phyloP scores from a whole-genome alignment of 1,140 invertebrate genomes.

The Cyphomyrmex costatus region DNA sequence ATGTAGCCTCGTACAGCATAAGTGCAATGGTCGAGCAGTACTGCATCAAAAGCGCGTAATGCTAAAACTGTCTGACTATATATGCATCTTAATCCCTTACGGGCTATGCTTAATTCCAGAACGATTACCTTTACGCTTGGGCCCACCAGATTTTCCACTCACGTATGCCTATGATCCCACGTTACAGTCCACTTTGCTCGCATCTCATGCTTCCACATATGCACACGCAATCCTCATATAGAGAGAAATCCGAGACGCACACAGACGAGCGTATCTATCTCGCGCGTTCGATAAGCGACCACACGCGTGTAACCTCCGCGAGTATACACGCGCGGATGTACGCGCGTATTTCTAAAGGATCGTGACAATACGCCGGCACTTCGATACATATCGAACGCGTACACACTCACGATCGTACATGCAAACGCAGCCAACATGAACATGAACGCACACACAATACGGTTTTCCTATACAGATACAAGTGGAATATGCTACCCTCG shows the following conservation, averaged over 20 bases:
- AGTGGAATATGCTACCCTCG: slow-evolving; percentile 31
- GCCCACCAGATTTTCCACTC: slow-evolving; percentile 60
- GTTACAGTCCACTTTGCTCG: slow-evolving; percentile 35
- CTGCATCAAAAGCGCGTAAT: slow-evolving; percentile 9
- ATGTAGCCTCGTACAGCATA: background rate
- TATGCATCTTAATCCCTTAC: slow-evolving; percentile 58
- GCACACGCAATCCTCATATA: background rate
- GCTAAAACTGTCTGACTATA: slow-evolving; percentile 39
- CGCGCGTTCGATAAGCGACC: slow-evolving; percentile 17
- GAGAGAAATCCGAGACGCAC: slow-evolving; percentile 22
- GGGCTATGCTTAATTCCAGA: slow-evolving; percentile 64
- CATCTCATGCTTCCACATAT: background rate
- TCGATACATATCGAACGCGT: slow-evolving; percentile 26
- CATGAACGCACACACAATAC: background rate
- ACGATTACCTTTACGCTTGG: slow-evolving; percentile 65
- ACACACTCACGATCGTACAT: background rate
- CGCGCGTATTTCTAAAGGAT: slow-evolving; percentile 36
- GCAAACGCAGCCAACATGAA: slow-evolving; percentile 17
- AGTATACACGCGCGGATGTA: background rate
- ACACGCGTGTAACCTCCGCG: background rate
- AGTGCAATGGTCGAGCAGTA: background rate
- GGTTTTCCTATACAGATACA: background rate
- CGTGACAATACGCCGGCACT: background rate
- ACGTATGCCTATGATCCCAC: slow-evolving; percentile 52
- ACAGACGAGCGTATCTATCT: background rate